These are phyloP conservation scores for Chironomus tepperi DNA, from an alignment of 1,140 invertebrate genomes.

Conservation along the genomic window DNA sequence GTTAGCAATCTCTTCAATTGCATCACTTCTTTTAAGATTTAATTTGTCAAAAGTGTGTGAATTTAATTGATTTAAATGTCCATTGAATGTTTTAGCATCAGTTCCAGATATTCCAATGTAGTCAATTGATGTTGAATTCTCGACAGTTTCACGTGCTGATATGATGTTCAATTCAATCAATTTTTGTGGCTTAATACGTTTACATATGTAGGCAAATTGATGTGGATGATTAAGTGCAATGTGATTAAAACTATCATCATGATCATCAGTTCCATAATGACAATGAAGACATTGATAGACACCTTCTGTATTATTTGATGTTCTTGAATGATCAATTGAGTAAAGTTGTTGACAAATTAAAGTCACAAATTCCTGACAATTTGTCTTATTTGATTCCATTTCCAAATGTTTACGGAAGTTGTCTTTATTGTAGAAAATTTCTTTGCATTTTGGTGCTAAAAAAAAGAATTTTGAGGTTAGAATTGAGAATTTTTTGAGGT, in stretches of 20 bases:
- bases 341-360: neutral
- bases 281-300: neutral
- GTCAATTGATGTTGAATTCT: neutral
- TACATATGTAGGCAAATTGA: neutral
- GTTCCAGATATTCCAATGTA: neutral
- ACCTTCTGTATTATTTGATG: neutral
- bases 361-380: neutral
- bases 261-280: neutral
- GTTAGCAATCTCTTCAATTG: no score
- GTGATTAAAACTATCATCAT: neutral
- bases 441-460: neutral
- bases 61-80: neutral
- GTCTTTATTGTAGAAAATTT: neutral
- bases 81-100: neutral
- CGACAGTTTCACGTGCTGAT: neutral
- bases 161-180: neutral
- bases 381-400: neutral
- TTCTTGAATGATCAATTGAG: neutral
- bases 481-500: no score
- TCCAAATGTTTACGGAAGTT: neutral
- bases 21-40: no score
- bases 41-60: no score
- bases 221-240: neutral
- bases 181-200: neutral
- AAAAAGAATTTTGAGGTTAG: no score